Evolutionary conservation across 1,140 invertebrate genomes (phyloP).

Genomic region (Pachypeltis micranthus): DNA sequence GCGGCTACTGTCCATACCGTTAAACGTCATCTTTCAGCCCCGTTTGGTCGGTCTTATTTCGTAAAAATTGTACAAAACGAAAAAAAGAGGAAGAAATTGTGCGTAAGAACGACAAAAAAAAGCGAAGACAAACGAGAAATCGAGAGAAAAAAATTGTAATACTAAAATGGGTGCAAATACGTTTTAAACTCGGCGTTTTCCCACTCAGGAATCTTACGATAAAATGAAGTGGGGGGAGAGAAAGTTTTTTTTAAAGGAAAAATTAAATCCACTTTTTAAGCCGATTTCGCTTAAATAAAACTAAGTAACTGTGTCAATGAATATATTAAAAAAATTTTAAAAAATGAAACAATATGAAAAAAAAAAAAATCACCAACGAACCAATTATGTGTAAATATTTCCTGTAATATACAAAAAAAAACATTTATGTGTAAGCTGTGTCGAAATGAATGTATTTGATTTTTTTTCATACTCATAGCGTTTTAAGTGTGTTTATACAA

Average conservation of each 20-base stretch:
- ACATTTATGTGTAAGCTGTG: slow-evolving; percentile 12
- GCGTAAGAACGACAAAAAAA: too few species aligned
- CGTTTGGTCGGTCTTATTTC: too few species aligned
- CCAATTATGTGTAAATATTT: slow-evolving; percentile 18
- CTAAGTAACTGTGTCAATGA: slow-evolving; percentile 8
- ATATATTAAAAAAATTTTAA: not conserved
- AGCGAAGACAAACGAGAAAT: too few species aligned
- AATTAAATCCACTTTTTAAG: too few species aligned
- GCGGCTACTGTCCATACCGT: too few species aligned
- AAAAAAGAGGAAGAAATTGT: too few species aligned
- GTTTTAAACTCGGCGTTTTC: not conserved
- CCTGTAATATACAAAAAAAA: slow-evolving; percentile 16
- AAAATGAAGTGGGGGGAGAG: slow-evolving; percentile 1
- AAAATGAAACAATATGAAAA: too few species aligned
- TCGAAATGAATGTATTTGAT: slow-evolving; percentile 20
- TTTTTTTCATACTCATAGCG: slow-evolving; percentile 18
- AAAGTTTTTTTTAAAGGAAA: too few species aligned
- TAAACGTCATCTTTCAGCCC: too few species aligned
- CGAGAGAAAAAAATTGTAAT: not conserved
- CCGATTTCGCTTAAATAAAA: not conserved
- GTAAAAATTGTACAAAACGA: too few species aligned
- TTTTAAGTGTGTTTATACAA: slow-evolving; percentile 15
- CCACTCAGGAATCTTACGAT: not conserved
- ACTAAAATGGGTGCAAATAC: not conserved
- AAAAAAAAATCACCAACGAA: slow-evolving; percentile 19